Base-by-base conservation (phyloP, 2,888 invertebrate genomes). In the Lasius platythorax region DNA sequence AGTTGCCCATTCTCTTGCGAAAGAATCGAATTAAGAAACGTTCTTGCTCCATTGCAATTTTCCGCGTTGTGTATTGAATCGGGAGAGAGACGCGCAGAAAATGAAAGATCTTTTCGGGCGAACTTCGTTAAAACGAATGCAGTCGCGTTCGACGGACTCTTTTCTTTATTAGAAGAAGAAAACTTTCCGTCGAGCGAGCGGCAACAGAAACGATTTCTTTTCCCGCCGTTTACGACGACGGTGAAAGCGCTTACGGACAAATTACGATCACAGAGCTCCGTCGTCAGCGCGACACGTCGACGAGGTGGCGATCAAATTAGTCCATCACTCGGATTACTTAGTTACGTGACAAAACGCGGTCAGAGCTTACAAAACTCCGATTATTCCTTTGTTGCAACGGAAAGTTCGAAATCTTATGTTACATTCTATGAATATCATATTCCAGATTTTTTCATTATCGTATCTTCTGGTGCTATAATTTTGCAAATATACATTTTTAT, bases 171-270 rank as follows among this genome's bases (percentile, higher is more conserved):
- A 81, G 79, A 81, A 81, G 72, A 63, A 37, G 61, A 81, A 53
- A 81, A 72, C 73, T 81, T 81, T 81, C 37, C 46, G 46, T 63
- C 72, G 28, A 28, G 18, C 28, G 43, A 61, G 18, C 72, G 18
- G 46, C 18, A 81, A 46, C 37, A 37, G 33, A 18, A 81, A 61
- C 46, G 61, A 50, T 70, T 37, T 72, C 70, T 76, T 53, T 58
- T 50, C 40, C 61, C 63, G n/a, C 56, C 70, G 70, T 73, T 84
- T 85, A 85, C 82, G 63, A 88, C 82, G 81, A 23, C 63, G 56
- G 66, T 81, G 79, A 83, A 88, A 86, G 84, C 81, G 72, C 84
- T 88, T 61, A 82, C 84, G 78, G 85, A 89, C 87, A 89, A 89
- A 89, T 89, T 87, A 86, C 73, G 88, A 87, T 89, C 87, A 85